phyloP scores from a whole-genome alignment of 2,888 invertebrate species.

The Ophraella communa region DNA sequence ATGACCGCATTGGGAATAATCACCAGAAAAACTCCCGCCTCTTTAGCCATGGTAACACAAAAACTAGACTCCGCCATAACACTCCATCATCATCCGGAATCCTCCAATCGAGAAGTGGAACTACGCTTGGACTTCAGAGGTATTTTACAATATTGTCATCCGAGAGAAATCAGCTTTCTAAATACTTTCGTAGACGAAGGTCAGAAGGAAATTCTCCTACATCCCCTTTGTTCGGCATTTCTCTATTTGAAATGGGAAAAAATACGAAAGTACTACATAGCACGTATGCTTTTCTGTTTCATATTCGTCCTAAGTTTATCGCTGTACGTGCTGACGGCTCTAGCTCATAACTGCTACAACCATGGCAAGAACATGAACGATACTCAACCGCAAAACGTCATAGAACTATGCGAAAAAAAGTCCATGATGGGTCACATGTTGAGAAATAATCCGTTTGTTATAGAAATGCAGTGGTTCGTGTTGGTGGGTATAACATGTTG shows the following conservation, averaged over 20 bases:
- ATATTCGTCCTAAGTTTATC: conserved; percentile 83
- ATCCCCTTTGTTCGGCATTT: conserved; percentile 88
- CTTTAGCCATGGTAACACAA: conserved; percentile 81
- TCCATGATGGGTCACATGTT: conserved; percentile 79
- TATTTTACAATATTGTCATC: conserved; percentile 81
- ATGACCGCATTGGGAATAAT: conserved; percentile 86
- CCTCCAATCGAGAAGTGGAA: conserved; percentile 80
- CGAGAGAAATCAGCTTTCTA: conserved; percentile 83
- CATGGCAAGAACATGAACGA: conserved; percentile 74
- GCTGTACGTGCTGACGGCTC: conserved; percentile 79
- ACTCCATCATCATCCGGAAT: conserved; percentile 77
- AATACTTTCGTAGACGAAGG: conserved; percentile 89
- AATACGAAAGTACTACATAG: conserved; percentile 86
- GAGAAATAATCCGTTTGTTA: conserved; percentile 75
- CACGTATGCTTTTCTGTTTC: conserved; percentile 77
- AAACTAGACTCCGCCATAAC: conserved; percentile 83
- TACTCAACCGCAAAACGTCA: conserved; percentile 73
- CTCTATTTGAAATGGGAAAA: conserved; percentile 90
- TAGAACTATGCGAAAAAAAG: conserved; percentile 78
- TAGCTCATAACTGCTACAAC: conserved; percentile 86
- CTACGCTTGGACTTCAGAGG: conserved; percentile 83
- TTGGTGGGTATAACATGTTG: conserved; percentile 79
- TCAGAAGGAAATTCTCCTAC: conserved; percentile 84
- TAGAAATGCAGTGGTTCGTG: conserved; percentile 86
- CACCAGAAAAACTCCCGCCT: conserved; percentile 84